Base-by-base conservation (phyloP, 2,797 vertebrate genomes). In the Steatocranus sp. region DNA sequence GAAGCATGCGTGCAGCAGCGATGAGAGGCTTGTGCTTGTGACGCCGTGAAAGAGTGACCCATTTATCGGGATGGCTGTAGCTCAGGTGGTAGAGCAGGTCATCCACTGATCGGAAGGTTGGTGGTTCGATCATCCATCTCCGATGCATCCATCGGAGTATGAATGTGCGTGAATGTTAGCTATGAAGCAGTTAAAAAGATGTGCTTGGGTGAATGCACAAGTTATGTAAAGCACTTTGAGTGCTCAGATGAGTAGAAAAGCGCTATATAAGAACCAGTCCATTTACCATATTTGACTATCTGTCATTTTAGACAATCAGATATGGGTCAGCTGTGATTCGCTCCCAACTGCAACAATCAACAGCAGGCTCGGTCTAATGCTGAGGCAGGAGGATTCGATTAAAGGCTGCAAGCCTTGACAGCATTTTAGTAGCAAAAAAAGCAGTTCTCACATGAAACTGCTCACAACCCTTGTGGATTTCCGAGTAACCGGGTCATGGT, bases 281-380 rank as follows among this genome's bases (percentile, higher is more conserved):
- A n/a, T n/a, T n/a, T n/a, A n/a, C n/a, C n/a, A 27, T 18, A 70
- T 70, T 11, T 70, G 41, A 46, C 2, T 46, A 25, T 73, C 41
- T 73, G 23, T n/a, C 41, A 73, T 73, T 48, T 46, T 73, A 46
- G 41, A 73, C 66, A 73, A 12, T 46, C 41, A 66, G n/a, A 66
- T 66, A 66, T 66, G 11, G 63, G 63, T 68, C 36, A 41, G 63
- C 36, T 25, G 63, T 68, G n/a, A 41, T 68, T 41, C 20, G 5
- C 36, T 68, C 36, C 63, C 36, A 10, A 68, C n/a, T 68, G 36
- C 36, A 3, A 68, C 36, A 68, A 68, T 25, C 63, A 68, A 41
- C 36, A 68, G 63, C 12, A 68, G 36, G 20, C 36, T 48, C 1
- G 2, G 41, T 18, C 23, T 1, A 23, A 14, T 70, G 66, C 15